A percentile compares a stretch with the other conserved stretches of the same genome.
These are phyloP conservation scores for Trilocha varians DNA, from an alignment of 2,888 invertebrate genomes.

Conservation along the genomic window DNA sequence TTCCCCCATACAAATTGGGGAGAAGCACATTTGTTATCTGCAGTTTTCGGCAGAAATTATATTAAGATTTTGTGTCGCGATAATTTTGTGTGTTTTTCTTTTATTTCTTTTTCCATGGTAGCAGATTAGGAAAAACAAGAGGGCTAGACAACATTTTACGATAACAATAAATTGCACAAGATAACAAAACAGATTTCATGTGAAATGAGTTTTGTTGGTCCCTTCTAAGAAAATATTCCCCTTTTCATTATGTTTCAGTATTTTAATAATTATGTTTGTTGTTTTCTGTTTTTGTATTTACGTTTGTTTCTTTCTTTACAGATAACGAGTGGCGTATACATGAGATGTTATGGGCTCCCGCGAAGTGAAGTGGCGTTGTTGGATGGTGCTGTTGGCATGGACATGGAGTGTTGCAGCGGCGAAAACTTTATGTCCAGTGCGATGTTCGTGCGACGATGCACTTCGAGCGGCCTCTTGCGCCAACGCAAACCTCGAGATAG, in stretches of 20 bases:
- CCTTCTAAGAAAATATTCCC: constrained; percentile 14
- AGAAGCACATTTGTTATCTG: constrained; percentile 62
- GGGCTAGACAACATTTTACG: constrained; percentile 46
- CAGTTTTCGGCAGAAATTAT: constrained; percentile 65
- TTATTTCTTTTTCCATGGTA: constrained; percentile 23
- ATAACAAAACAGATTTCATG: constrained; percentile 48
- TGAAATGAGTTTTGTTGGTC: constrained; percentile 26
- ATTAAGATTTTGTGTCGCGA: constrained; percentile 62
- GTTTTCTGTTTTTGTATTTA: too few relatives aligned
- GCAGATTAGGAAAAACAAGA: constrained; percentile 29
- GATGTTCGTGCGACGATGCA: constrained; percentile 87
- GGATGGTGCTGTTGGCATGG: constrained; percentile 70
- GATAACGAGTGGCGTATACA: constrained; percentile 54
- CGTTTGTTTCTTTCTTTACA: constrained; percentile 43
- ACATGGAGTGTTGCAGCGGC: constrained; percentile 64
- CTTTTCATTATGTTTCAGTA: constrained; percentile 12
- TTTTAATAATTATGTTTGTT: background rate
- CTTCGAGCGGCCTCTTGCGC: constrained; percentile 83
- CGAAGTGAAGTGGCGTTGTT: constrained; percentile 66
- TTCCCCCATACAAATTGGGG: constrained; percentile 57
- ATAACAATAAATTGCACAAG: constrained; percentile 53
- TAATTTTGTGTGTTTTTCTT: constrained; percentile 60
- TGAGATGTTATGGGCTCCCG: constrained; percentile 72
- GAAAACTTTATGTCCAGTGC: constrained; percentile 82
- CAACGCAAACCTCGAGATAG: constrained; percentile 84